Evolutionary conservation across 2,888 invertebrate genomes (phyloP), one percentile per base, ranked within the genome.

Genomic region (Caenorhabditis doughertyi): DNA sequence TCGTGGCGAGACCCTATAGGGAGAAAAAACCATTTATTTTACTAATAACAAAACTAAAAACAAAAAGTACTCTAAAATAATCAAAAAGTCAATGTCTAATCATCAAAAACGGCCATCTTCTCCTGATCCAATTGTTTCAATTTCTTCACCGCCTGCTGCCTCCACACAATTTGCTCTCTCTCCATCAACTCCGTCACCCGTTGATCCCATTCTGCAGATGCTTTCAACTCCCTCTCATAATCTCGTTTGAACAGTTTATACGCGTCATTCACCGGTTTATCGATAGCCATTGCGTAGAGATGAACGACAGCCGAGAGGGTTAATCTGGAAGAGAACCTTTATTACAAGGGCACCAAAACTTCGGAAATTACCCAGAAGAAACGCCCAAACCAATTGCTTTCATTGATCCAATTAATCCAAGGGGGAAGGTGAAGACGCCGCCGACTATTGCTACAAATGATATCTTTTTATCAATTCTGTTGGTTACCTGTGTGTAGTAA

Each of bases 381-480:
- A 87, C 58, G 13, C 89, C 89, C 47, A 89, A 79, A 39, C 87
- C 87, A 32, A 85, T 62, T 21, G 89, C 87, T 47, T 88, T 88
- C 16, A 85, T 77, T n/a, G 81, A 72, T 64, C 89, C 89, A 4
- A 86, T 25, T 3, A 87, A 9, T 16, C 89, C 89, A 8, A 87
- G 56, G 3, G 89, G 89, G 55, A 89, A 88, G 42, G 88, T 76
- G 76, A 89, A 88, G 0, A 87, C 74, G 8, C 87, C 86, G 25
- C 88, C 86, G 49, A 88, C 89, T 86, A 79, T 16, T 53, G 88
- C 89, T 89, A 83, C 70, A 89, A 85, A 77, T 49, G 47, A 64
- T 21, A 60, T 67, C n/a, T 21, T 32, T n/a, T 42, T 21, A 64
- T 25, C 58, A 39, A 18, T 21, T 55, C 35, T 9, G 16, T 0